Percentiles rank a stretch among this genome's conserved stretches.
Conservation (phyloP, 2,888 invertebrate genomes). For the Cheilosia vernalis region DNA sequence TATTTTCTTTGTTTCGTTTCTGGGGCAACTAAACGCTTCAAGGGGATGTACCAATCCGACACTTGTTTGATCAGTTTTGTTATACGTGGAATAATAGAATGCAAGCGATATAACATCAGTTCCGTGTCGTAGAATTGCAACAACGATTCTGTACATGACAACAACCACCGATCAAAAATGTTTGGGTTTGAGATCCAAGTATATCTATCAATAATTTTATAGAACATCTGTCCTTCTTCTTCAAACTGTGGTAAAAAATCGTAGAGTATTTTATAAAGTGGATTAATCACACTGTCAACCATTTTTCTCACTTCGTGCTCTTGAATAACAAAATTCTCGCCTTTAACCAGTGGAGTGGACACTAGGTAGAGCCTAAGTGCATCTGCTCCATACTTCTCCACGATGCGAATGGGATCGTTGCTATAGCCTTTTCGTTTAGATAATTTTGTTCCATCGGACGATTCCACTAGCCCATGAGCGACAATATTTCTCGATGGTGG, state of each 20-base stretch:
- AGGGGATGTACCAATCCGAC: slow-evolving; percentile 98
- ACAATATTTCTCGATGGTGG: slow-evolving; percentile 97
- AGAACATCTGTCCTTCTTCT: slow-evolving; percentile 85
- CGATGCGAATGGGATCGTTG: slow-evolving; percentile 95
- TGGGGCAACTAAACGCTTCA: slow-evolving; percentile 94
- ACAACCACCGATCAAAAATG: slow-evolving; percentile 97
- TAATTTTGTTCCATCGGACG: slow-evolving; percentile 98
- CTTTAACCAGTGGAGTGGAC: slow-evolving; percentile 97
- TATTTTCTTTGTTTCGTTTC: slow-evolving; percentile 86
- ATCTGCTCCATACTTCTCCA: slow-evolving; percentile 96
- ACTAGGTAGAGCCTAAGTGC: slow-evolving; percentile 95
- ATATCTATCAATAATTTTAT: slow-evolving; percentile 79
- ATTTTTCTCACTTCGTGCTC: slow-evolving; percentile 97
- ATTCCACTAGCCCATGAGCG: slow-evolving; percentile 95
- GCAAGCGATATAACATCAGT: slow-evolving; percentile 95
- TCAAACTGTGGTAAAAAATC: slow-evolving; percentile 95
- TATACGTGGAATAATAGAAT: slow-evolving; percentile 94
- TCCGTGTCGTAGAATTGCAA: slow-evolving; percentile 92
- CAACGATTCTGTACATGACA: slow-evolving; percentile 95
- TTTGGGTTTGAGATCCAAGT: slow-evolving; percentile 24
- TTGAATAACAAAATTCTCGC: slow-evolving; percentile 95
- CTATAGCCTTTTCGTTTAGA: slow-evolving; percentile 98
- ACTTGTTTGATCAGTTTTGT: slow-evolving; percentile 97
- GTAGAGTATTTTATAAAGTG: slow-evolving; percentile 96
- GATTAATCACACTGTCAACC: slow-evolving; percentile 96